phyloP scores from a whole-genome alignment of 1,140 invertebrate genomes.

The Solenopsis invicta region DNA sequence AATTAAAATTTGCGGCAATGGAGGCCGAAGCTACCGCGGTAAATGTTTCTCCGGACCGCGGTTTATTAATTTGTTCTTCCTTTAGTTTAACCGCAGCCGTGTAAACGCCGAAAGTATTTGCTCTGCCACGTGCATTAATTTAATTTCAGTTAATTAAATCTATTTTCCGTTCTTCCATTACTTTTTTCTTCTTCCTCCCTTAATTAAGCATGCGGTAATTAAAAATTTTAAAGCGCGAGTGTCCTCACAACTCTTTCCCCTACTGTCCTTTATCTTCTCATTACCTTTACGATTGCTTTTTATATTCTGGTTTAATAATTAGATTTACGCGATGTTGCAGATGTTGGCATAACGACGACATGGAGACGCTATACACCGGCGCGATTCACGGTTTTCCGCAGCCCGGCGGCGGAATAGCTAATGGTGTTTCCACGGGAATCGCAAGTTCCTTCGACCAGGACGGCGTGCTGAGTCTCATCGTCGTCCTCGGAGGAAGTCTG shows the following conservation, averaged over 20 bases:
- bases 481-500: constrained; percentile 90
- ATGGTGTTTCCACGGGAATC: constrained; percentile 82
- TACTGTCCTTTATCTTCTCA: not conserved
- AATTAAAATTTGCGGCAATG: constrained; percentile 23
- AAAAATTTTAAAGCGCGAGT: constrained; percentile 1
- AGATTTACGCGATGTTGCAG: constrained; percentile 49
- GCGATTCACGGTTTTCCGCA: constrained; percentile 85
- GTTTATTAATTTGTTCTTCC: constrained; percentile 27
- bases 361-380: constrained; percentile 86
- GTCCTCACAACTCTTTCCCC: not conserved
- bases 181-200: not conserved
- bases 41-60: not conserved
- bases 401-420: constrained; percentile 76
- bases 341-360: constrained; percentile 72
- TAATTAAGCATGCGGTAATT: constrained; percentile 44
- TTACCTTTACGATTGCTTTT: not conserved
- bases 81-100: not conserved
- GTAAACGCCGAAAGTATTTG: constrained; percentile 74
- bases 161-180: constrained; percentile 7
- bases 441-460: constrained; percentile 86
- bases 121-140: constrained; percentile 45
- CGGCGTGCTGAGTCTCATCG: constrained; percentile 89
- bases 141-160: constrained; percentile 34
- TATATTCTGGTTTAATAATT: not conserved
- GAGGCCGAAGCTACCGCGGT: not conserved